A percentile compares a stretch with the other conserved stretches of the same genome.
phyloP scores from a whole-genome alignment of 2,113 vertebrate genomes.

The Charadrius vociferus region DNA sequence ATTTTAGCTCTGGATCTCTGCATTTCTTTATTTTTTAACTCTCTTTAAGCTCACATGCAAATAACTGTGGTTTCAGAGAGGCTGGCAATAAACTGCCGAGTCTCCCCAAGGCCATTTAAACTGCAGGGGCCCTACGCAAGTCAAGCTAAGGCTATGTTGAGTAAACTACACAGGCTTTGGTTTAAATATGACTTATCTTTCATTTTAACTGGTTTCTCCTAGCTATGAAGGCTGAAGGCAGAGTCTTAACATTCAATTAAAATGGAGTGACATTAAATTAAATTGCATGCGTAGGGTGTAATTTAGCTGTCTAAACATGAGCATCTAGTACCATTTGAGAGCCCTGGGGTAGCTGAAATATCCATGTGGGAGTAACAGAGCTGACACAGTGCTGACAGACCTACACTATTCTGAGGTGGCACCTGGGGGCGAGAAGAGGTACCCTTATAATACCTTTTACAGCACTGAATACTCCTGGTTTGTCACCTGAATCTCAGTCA shows the following conservation, averaged over 20 bases:
- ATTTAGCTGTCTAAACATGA: constrained; percentile 44
- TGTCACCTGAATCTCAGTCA: not conserved
- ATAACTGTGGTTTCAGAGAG: not conserved
- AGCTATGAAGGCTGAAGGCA: not conserved
- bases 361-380: not conserved
- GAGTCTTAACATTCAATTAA: constrained; percentile 35
- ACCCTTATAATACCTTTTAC: not conserved
- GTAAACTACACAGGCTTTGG: not conserved
- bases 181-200: not conserved
- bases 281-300: not conserved
- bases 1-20: not conserved
- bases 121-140: not conserved
- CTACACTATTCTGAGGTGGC: not conserved
- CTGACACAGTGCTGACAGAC: not conserved
- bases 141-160: not conserved
- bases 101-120: not conserved
- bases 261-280: constrained; percentile 25
- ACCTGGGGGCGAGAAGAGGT: not conserved
- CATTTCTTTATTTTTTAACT: not conserved
- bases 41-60: not conserved
- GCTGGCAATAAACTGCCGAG: not conserved
- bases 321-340: not conserved
- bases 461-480: not conserved
- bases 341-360: not conserved
- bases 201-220: not conserved